These are phyloP conservation scores for Germaria angustata DNA, from an alignment of 2,888 invertebrate genomes.

Conservation along the genomic window DNA sequence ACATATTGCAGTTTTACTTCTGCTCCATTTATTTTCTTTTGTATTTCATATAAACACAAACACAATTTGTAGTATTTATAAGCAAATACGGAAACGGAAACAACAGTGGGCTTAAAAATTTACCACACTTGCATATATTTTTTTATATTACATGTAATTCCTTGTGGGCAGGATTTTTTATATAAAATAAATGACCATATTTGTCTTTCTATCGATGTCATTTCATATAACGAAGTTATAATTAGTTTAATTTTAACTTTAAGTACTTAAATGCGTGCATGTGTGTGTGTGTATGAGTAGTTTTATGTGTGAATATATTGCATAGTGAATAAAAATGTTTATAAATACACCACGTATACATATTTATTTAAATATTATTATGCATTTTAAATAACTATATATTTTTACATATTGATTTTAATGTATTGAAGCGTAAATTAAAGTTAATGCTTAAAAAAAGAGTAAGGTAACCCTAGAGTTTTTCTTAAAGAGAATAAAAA, in stretches of 20 bases:
- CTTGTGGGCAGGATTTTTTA: no score
- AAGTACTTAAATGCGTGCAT: background rate
- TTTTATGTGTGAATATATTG: background rate
- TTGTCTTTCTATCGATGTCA: background rate
- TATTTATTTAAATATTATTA: slow-evolving; percentile 23
- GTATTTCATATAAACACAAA: slow-evolving; percentile 43
- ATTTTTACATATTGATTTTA: slow-evolving; percentile 21
- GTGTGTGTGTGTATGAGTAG: background rate
- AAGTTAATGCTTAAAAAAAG: background rate
- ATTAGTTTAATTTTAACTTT: slow-evolving; percentile 46
- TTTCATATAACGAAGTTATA: slow-evolving; percentile 41
- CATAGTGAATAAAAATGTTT: slow-evolving; percentile 17
- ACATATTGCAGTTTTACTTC: slow-evolving; percentile 62
- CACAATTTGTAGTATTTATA: slow-evolving; percentile 4
- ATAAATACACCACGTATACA: slow-evolving; percentile 8
- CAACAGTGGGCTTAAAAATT: slow-evolving; percentile 24
- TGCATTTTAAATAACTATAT: background rate
- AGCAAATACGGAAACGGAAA: slow-evolving; percentile 34
- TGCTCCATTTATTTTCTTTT: slow-evolving; percentile 63
- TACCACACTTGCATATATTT: no score
- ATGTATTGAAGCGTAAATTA: slow-evolving; percentile 23
- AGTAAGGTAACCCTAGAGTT: no score
- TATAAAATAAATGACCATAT: no score
- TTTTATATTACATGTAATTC: no score
- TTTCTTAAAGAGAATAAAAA: no score